Base-by-base conservation (phyloP, 2,797 vertebrate species). In the Sphenodon punctatus region DNA sequence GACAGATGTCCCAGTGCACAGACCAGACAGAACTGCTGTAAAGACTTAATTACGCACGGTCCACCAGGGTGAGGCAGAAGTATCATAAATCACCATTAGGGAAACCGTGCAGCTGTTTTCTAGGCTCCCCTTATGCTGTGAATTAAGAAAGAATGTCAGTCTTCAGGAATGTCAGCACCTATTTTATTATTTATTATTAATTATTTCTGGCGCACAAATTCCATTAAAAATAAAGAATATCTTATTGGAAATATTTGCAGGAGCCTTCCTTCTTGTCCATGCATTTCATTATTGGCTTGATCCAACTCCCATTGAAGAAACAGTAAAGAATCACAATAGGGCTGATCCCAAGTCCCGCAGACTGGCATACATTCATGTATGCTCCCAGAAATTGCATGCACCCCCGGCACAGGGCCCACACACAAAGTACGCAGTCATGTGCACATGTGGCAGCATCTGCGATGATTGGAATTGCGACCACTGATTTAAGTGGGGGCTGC, bases 231-330 rank as follows among this genome's bases (percentile, higher is more conserved):
- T 25, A 13, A 20, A 45, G 23, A 39, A 56, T n/a, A 4, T 23
- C 2, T 17, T 10, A 4, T 3, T 46, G 25, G 39, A 12, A n/a
- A 51, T 27, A 51, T 17, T 51, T 51, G n/a, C n/a, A 27, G 8
- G 14, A 27, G 13, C 27, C 19, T 59, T n/a, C n/a, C n/a, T 8
- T 45, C 56, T 67, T 48, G 6, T 16, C 61, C 4, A 70, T 30
- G n/a, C 19, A 4, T 42, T 22, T 3, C 1, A 77, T 7, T 20
- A 39, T 1, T 0, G 6, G 30, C 25, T 6, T 67, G 39, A 16
- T 16, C 0, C 1, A 83, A 83, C 69, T n/a, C 16, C 9, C 61
- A 30, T 3, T 41, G 27, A 78, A 83, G 63, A 43, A 77, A 59
- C 84, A 6, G 32, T 12, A 7, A 7, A 17, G 15, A 10, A 36